Evolutionary conservation across 2,888 invertebrate genomes (phyloP).

Genomic region (Agrilus cyanescens): DNA sequence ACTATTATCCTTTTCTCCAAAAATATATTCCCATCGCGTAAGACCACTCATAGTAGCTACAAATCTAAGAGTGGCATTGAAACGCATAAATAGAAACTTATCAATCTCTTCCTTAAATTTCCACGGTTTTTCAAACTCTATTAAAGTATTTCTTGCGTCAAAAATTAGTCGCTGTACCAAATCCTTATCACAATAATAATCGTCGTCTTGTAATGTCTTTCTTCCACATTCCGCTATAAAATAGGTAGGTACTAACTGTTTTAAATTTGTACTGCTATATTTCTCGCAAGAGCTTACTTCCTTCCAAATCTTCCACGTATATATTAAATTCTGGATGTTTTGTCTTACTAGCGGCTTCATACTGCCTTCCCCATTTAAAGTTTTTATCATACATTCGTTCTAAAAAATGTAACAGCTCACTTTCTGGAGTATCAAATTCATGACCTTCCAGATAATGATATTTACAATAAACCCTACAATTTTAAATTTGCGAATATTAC

Average conservation of each 20-base stretch:
- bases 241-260: conserved; percentile 1
- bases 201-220: conserved; percentile 50
- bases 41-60: conserved; percentile 83
- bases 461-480: conserved; percentile 69
- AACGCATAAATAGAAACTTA: conserved; percentile 45
- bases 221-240: conserved; percentile 54
- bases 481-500: background rate
- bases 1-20: conserved; percentile 41
- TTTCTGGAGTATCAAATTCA: conserved; percentile 60
- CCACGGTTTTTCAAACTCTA: conserved; percentile 34
- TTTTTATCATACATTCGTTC: conserved; percentile 45
- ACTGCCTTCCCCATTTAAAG: conserved; percentile 55
- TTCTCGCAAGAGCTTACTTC: conserved; percentile 6
- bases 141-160: conserved; percentile 66
- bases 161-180: conserved; percentile 75
- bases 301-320: conserved; percentile 26
- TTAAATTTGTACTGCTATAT: background rate
- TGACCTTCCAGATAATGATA: conserved; percentile 74
- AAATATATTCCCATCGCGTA: conserved; percentile 74
- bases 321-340: conserved; percentile 24
- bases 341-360: conserved; percentile 32
- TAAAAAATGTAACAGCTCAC: conserved; percentile 64
- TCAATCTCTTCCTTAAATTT: conserved; percentile 35
- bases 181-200: conserved; percentile 76
- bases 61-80: conserved; percentile 66